Percentiles rank a stretch among this genome's conserved stretches.
These are phyloP conservation scores for Mormoops blainvillei DNA, from an alignment of 2,113 vertebrate genomes.

Conservation along the genomic window DNA sequence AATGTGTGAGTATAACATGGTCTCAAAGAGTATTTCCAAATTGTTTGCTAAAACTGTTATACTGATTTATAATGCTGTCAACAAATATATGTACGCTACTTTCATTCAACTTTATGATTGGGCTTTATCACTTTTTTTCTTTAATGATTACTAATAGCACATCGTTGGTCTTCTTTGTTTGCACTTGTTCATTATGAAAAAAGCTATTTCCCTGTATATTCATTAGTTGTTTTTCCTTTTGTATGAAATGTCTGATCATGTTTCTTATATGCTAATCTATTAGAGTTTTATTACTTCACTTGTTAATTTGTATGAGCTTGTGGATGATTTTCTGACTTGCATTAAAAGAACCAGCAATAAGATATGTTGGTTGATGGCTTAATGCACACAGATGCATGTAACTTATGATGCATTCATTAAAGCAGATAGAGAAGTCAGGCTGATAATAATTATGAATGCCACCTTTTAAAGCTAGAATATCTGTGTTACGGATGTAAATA, in stretches of 20 bases:
- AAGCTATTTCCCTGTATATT: neutral
- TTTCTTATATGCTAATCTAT: conserved; percentile 42
- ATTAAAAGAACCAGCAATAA: conserved; percentile 29
- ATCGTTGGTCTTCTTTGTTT: neutral
- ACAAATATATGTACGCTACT: neutral
- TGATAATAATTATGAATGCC: conserved; percentile 62
- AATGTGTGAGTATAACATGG: neutral
- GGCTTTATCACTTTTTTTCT: neutral
- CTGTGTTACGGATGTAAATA: conserved; percentile 63
- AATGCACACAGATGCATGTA: neutral
- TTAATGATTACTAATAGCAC: neutral
- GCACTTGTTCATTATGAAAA: neutral
- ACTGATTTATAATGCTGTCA: neutral
- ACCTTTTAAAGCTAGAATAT: conserved; percentile 64
- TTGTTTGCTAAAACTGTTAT: neutral
- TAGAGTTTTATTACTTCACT: conserved; percentile 29
- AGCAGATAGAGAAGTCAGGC: conserved; percentile 48
- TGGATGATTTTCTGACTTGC: conserved; percentile 48
- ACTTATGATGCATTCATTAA: conserved; percentile 56
- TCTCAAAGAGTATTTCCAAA: neutral
- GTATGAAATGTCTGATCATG: conserved; percentile 40
- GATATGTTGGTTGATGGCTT: neutral
- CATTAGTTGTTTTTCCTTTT: conserved; percentile 40
- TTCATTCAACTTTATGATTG: neutral
- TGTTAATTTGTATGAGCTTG: conserved; percentile 49